Evolutionary conservation across 2,888 invertebrate species (phyloP), one percentile per base, ranked within the genome.

Genomic region (Elegia similella): DNA sequence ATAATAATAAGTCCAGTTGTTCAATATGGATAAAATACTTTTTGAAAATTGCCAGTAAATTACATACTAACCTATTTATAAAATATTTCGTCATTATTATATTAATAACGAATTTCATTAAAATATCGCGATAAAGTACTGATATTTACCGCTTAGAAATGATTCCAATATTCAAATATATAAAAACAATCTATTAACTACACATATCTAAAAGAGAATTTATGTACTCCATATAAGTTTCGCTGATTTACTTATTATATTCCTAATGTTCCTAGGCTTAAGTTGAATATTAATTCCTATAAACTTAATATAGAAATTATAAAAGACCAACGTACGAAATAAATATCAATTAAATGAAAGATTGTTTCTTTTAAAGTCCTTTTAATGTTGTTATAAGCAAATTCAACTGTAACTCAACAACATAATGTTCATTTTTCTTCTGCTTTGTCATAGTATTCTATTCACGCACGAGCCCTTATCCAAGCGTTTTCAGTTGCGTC

Each of bases 171-270:
- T 12, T 38, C 38, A 2, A 8, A 38, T 12, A 34, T n/a, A 38
- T 38, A n/a, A 38, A 5, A 38, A 38, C 6, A 12, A 15, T 7
- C 15, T 50, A 7, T 34, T 34, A 52, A 34, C 38, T 42, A 52
- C 42, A 52, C 52, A 52, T 52, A 52, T 52, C 52, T 52, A 17
- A 23, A 15, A 17, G 23, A 52, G 42, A 52, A 61, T 55, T 16
- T 53, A 63, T 38, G 12, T 2, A 38, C 8, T n/a, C 15, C 13
- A 29, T 23, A 12, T 17, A 5, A 7, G 8, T 38, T 38, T 38
- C 38, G 6, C 10, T 38, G 12, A 12, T 10, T 34, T 10, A 10
- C 10, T 8, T 8, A 34, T 34, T 10, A 38, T 38, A n/a, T 38
- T 8, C n/a, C 38, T n/a, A 38, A 38, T 38, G 38, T 38, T 38